These are phyloP conservation scores for Villa cingulata DNA, from an alignment of 2,888 invertebrate genomes.

Conservation along the genomic window DNA sequence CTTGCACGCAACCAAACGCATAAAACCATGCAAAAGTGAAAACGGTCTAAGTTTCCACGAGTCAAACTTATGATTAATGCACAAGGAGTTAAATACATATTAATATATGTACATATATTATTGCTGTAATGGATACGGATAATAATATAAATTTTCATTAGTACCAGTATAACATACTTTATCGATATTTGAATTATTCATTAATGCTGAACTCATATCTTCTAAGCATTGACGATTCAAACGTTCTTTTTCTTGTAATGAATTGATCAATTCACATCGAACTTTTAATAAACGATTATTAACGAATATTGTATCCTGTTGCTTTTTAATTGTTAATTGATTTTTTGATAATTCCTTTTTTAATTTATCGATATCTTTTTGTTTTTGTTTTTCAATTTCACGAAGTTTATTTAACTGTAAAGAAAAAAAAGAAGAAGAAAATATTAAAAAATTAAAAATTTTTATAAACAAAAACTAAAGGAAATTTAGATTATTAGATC, in stretches of 20 bases:
- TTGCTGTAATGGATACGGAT: too few species aligned
- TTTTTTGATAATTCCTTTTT: slow-evolving; percentile 18
- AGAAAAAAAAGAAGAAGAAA: not conserved
- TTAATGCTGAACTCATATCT: slow-evolving; percentile 22
- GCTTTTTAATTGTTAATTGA: slow-evolving; percentile 17
- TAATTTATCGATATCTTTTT: slow-evolving; percentile 18
- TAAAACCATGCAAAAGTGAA: too few species aligned
- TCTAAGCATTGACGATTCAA: slow-evolving; percentile 20
- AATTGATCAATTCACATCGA: slow-evolving; percentile 24
- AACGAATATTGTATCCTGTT: slow-evolving; percentile 22
- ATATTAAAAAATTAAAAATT: not conserved
- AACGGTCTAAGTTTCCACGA: too few species aligned
- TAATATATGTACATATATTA: too few species aligned
- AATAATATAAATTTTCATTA: not conserved
- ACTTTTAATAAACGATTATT: slow-evolving; percentile 22
- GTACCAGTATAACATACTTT: too few species aligned
- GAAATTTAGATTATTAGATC: too few species aligned
- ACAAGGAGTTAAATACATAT: too few species aligned
- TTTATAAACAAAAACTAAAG: not conserved
- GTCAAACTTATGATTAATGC: too few species aligned
- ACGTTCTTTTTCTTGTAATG: slow-evolving; percentile 24
- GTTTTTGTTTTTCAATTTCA: slow-evolving; percentile 16
- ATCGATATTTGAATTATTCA: slow-evolving; percentile 13
- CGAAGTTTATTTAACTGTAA: slow-evolving; percentile 10
- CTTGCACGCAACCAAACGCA: too few species aligned